Evolutionary conservation across 2,113 vertebrate species (phyloP), one percentile per base, ranked within the genome.

Genomic region (Strigops habroptila): DNA sequence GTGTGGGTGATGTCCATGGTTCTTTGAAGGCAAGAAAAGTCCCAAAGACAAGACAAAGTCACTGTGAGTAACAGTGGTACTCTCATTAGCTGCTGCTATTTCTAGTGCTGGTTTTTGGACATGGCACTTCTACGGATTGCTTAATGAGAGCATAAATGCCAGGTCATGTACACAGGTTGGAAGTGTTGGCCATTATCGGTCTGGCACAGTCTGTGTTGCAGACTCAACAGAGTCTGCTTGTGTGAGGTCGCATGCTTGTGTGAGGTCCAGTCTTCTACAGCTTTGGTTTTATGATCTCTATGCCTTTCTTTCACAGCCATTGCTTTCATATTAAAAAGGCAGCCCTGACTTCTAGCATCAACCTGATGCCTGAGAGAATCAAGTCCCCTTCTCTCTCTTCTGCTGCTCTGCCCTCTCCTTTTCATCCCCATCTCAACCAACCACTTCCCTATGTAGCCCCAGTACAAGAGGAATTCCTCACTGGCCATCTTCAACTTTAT

Each of bases 161-260:
- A 21, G 55, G 13, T 21, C 52, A 83, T 44, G 46, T 76, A 27
- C 57, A 24, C 43, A 88, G 35, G 6, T 31, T 82, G 43, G 49
- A 49, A 62, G n/a, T 9, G 30, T 37, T 92, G 60, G 57, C 62
- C 41, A 4, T 48, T 85, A 65, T 55, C n/a, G 41, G 18, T 10
- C 41, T 53, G 80, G 37, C 51, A 35, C 68, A 37, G 14, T 59
- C 60, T 83, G 18, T 67, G 60, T 37, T 62, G 35, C 60, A 78
- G 71, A 35, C 43, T 90, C 60, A 9, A 46, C 0, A 0, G 70
- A 48, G 23, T 25, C 4, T 21, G 22, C 57, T 57, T 3, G 1
- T 4, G 8, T 53, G 77, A 48, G 7, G 23, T 25, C 4, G 1
- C 7, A 3, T 21, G 22, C 57, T 57, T 3, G 1, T 4, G 8